A percentile compares a stretch with the other conserved stretches of the same genome.
phyloP scores from a whole-genome alignment of 2,888 invertebrate genomes.

The Apamea crenata region DNA sequence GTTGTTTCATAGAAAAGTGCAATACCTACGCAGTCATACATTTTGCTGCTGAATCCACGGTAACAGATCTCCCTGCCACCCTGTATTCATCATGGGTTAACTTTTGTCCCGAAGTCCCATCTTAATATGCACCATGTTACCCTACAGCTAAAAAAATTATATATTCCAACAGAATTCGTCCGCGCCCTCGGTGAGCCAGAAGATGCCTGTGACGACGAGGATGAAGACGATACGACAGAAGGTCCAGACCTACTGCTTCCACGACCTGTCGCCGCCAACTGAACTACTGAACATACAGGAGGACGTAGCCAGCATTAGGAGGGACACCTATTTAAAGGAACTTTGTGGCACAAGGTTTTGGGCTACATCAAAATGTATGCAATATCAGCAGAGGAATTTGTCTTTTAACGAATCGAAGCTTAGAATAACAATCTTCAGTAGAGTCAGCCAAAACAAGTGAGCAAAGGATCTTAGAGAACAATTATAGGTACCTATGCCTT shows the following conservation, averaged over 20 bases:
- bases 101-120: neutral
- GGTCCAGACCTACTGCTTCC: constrained; percentile 78
- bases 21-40: too few relatives aligned
- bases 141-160: neutral
- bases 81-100: neutral
- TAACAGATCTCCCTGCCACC: too few relatives aligned
- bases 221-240: constrained; percentile 87
- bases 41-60: too few relatives aligned
- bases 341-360: neutral
- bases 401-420: neutral
- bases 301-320: constrained; percentile 44
- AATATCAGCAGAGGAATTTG: neutral
- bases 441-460: neutral
- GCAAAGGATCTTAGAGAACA: neutral
- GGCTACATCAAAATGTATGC: neutral
- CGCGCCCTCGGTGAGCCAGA: constrained; percentile 96
- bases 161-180: constrained; percentile 92
- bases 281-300: constrained; percentile 48
- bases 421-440: neutral
- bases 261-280: constrained; percentile 80
- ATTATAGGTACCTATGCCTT: neutral
- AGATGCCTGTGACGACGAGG: constrained; percentile 94
- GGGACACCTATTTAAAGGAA: neutral
- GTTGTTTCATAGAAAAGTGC: too few relatives aligned
- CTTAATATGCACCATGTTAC: neutral